phyloP scores from a whole-genome alignment of 2,797 vertebrate species.

The Gambelia wislizenii region DNA sequence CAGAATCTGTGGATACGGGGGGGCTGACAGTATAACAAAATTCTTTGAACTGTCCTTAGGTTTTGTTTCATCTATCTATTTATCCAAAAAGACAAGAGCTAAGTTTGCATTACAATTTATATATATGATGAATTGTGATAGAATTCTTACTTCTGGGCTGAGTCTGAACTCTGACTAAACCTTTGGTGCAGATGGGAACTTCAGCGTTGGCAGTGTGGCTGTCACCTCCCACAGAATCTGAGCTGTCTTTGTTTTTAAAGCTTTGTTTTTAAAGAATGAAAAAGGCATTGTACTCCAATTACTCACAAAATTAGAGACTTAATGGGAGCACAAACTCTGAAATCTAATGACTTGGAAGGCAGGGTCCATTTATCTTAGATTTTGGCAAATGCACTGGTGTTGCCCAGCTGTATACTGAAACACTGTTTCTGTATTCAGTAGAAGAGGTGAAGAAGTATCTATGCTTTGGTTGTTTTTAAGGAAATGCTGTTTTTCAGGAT shows the following conservation, averaged over 20 bases:
- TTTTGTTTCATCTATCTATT: not conserved
- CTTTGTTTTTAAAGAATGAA: constrained; percentile 30
- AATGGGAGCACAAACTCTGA: constrained; percentile 34
- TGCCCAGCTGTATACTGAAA: constrained; percentile 4
- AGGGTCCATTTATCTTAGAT: constrained; percentile 7
- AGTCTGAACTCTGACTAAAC: constrained; percentile 25
- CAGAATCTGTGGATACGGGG: too few species aligned
- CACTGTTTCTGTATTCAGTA: not conserved
- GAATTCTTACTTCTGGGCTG: not conserved
- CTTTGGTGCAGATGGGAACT: not conserved
- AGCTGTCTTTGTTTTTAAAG: constrained; percentile 25
- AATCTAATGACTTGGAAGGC: constrained; percentile 7
- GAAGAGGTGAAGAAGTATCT: not conserved
- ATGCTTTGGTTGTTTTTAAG: not conserved
- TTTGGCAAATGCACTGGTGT: not conserved
- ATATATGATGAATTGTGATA: not conserved
- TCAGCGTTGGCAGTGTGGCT: not conserved
- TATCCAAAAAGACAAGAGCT: not conserved
- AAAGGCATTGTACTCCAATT: constrained; percentile 28
- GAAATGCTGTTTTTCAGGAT: not conserved
- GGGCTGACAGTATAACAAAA: not conserved
- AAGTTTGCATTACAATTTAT: not conserved
- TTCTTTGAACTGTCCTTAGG: not conserved
- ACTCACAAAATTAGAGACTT: constrained; percentile 26
- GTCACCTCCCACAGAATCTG: constrained; percentile 21